These are phyloP conservation scores for Sanderia malayensis DNA, from an alignment of 30 jellyfish, hydroid and myxozoan genomes.

Conservation along the genomic window DNA sequence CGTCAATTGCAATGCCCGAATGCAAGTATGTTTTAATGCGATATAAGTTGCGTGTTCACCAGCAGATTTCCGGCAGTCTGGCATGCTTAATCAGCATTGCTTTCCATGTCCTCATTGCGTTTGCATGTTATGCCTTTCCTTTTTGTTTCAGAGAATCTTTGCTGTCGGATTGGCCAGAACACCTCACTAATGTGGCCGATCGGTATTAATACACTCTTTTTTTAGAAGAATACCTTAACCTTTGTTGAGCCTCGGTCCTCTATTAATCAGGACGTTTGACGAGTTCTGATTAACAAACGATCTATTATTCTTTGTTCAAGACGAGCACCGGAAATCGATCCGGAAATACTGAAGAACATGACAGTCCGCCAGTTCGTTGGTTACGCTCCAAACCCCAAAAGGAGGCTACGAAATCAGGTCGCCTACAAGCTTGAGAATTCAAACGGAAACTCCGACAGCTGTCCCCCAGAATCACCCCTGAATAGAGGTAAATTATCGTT, in stretches of 20 bases:
- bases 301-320: no score
- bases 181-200: conserved; percentile 68
- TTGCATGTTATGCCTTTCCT: no score
- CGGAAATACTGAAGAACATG: conserved; percentile 86
- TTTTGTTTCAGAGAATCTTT: conserved; percentile 71
- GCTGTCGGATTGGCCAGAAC: conserved; percentile 99
- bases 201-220: no score
- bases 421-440: conserved; percentile 72
- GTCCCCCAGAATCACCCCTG: conserved; percentile 88
- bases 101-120: no score
- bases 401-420: conserved; percentile 83
- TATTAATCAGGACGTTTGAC: no score
- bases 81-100: no score
- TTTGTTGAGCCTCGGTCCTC: no score
- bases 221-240: no score
- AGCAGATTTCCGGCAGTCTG: no score
- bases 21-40: conserved; percentile 82
- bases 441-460: conserved; percentile 14
- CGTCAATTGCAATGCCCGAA: conserved; percentile 73
- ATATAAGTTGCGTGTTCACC: no score
- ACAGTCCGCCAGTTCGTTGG: conserved; percentile 97
- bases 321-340: conserved; percentile 94
- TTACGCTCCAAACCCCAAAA: conserved; percentile 97
- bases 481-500: conserved; percentile 52
- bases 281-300: no score